These are phyloP conservation scores for Hymenopus coronatus DNA, from an alignment of 2,888 invertebrate genomes.

Conservation along the genomic window DNA sequence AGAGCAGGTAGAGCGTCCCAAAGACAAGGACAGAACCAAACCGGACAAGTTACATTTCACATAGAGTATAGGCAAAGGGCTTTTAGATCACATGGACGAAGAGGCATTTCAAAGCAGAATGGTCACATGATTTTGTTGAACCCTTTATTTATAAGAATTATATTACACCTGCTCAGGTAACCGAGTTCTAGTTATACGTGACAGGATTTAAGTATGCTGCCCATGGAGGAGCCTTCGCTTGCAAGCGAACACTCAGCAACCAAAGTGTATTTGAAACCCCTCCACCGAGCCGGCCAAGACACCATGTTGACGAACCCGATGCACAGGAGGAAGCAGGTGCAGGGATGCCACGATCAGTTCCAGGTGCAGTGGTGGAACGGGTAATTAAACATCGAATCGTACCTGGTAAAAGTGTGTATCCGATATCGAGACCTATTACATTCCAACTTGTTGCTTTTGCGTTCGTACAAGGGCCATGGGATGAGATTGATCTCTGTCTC, in stretches of 20 bases:
- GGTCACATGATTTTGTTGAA: no score
- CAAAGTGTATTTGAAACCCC: background rate
- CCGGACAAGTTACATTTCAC: no score
- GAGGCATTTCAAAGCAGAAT: no score
- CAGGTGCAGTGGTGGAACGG: background rate
- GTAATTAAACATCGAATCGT: background rate
- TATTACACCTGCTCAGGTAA: no score
- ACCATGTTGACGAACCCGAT: background rate
- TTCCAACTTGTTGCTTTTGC: background rate
- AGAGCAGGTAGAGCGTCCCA: no score
- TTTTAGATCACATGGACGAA: no score
- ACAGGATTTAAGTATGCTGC: background rate
- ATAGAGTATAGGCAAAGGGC: no score
- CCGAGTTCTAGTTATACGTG: background rate
- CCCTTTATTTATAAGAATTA: no score
- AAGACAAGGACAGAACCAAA: no score
- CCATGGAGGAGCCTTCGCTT: background rate
- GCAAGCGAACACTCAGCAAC: background rate
- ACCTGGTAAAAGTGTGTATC: background rate
- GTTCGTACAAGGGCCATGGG: background rate
- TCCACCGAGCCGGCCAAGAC: background rate
- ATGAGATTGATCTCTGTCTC: background rate
- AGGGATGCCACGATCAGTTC: background rate
- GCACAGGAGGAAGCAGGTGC: background rate
- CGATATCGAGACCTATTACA: background rate